Conservation (phyloP, 2,888 invertebrate species). For the Caenorhabditis doughertyi region DNA sequence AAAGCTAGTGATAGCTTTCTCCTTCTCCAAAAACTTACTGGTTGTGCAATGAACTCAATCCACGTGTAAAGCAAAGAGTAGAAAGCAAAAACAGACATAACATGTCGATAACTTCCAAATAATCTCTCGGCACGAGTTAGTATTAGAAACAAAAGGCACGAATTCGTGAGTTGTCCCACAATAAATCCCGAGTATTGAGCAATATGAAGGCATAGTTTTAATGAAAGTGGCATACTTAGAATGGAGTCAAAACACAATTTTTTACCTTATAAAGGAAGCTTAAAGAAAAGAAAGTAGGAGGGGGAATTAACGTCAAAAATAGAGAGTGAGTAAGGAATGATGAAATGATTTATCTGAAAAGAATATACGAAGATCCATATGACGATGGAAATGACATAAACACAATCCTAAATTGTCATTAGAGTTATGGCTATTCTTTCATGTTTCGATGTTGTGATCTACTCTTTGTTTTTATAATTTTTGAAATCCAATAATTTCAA, state of each 20-base stretch:
- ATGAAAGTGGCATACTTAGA: not conserved
- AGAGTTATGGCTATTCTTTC: no score
- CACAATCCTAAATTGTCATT: no score
- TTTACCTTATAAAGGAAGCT: slow-evolving; percentile 9
- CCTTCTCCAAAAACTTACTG: slow-evolving; percentile 4
- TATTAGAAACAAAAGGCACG: slow-evolving; percentile 28
- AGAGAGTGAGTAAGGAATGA: no score
- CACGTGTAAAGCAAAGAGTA: slow-evolving; percentile 43
- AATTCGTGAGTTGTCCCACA: slow-evolving; percentile 34
- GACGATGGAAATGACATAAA: no score
- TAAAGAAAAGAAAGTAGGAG: no score
- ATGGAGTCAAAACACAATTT: not conserved
- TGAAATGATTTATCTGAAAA: no score
- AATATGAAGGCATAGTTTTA: slow-evolving; percentile 22
- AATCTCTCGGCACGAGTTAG: slow-evolving; percentile 32
- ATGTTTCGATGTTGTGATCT: no score
- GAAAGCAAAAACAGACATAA: slow-evolving; percentile 28
- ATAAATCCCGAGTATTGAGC: slow-evolving; percentile 33
- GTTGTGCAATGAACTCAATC: slow-evolving; percentile 47
- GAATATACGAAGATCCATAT: no score
- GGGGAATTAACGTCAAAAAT: no score
- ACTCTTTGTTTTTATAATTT: no score
- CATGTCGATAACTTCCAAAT: slow-evolving; percentile 48
- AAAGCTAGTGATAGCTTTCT: no score
- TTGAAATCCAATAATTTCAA: no score